Conservation (phyloP, 2,797 vertebrate genomes). For the Thunnus albacares region DNA sequence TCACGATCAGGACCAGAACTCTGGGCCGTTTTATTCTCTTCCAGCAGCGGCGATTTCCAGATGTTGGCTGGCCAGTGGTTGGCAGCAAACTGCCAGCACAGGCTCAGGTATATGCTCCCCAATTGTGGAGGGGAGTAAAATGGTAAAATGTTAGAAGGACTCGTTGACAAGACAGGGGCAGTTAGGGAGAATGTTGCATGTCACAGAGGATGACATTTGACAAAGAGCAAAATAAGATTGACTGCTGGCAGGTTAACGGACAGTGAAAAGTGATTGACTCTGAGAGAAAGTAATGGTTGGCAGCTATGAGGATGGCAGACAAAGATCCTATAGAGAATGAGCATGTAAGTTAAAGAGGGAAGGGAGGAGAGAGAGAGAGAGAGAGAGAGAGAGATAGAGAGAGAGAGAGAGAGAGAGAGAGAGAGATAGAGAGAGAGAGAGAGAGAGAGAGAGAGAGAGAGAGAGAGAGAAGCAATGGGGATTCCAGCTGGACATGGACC, state of each 20-base stretch:
- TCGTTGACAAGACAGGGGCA: conserved; percentile 43
- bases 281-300: conserved; percentile 64
- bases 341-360: conserved; percentile 49
- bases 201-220: conserved; percentile 29
- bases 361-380: conserved; percentile 32
- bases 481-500: conserved; percentile 73
- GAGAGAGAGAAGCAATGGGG: conserved; percentile 40
- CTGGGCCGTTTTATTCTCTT: conserved; percentile 71
- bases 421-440: conserved; percentile 18
- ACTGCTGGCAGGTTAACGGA: conserved; percentile 30
- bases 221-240: conserved; percentile 23
- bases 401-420: conserved; percentile 26
- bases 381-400: conserved; percentile 27
- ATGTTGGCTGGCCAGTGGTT: conserved; percentile 65
- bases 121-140: conserved; percentile 15
- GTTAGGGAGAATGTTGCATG: conserved; percentile 31
- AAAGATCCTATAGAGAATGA: conserved; percentile 68
- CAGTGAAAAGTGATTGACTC: conserved; percentile 53
- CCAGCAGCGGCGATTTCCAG: conserved; percentile 74
- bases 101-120: conserved; percentile 64
- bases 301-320: conserved; percentile 55
- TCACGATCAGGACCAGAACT: conserved; percentile 67
- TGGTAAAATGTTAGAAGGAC: conserved; percentile 2
- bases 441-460: conserved; percentile 19
- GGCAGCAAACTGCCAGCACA: conserved; percentile 60